These are phyloP conservation scores for Scrobipalpa costella DNA, from an alignment of 2,888 invertebrate species.

Conservation along the genomic window DNA sequence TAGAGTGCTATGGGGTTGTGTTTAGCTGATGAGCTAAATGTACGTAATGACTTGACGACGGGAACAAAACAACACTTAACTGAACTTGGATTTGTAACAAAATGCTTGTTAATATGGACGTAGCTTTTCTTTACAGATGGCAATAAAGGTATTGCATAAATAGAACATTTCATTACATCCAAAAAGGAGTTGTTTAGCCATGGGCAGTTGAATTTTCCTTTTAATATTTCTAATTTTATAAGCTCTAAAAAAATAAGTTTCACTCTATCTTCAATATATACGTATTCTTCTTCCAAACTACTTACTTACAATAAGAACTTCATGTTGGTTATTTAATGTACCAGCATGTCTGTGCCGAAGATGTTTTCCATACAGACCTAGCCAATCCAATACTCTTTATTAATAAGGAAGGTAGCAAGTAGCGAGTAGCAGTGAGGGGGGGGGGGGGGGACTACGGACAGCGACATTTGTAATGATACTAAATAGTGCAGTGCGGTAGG, in stretches of 20 bases:
- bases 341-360: no score
- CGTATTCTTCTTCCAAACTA: no score
- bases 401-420: conserved; percentile 75
- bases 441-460: no score
- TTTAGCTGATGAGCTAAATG: conserved; percentile 30
- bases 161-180: no score
- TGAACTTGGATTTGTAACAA: conserved; percentile 70
- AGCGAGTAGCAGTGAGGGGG: conserved; percentile 51
- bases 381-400: conserved; percentile 61
- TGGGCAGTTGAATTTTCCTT: no score
- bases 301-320: no score
- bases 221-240: no score
- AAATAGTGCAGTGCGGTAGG: conserved; percentile 79
- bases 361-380: conserved; percentile 42
- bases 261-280: no score
- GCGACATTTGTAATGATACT: conserved; percentile 80
- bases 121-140: conserved; percentile 44
- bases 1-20: background rate
- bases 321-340: no score
- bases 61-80: conserved; percentile 76
- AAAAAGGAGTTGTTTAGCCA: no score
- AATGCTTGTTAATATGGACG: conserved; percentile 47
- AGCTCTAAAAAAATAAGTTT: no score
- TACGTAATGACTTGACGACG: conserved; percentile 70
- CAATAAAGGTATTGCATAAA: no score